Evolutionary conservation across 2,113 vertebrate genomes (phyloP), one percentile per base, ranked within the genome.

Genomic region (Chauna torquata): DNA sequence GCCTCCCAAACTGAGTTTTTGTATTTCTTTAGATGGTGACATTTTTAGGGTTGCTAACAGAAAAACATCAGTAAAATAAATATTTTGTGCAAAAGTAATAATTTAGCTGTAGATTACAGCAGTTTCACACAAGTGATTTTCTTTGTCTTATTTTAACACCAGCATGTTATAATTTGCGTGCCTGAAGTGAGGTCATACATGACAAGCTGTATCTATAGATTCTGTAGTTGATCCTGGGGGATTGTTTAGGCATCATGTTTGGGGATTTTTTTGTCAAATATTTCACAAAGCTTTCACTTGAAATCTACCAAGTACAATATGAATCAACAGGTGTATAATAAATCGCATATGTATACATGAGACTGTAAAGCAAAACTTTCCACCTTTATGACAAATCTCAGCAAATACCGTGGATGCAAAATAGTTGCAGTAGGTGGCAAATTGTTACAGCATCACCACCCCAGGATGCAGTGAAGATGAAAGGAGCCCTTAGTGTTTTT

Each of bases 381-480:
- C 90, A 79, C 85, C 69, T 97, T 92, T 82, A 92, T 96, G 71
- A 94, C n/a, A 95, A 91, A 97, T 57, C 65, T 74, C 8, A 27
- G 64, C 77, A 96, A 97, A 96, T 92, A 82, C 69, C 84, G 92
- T 54, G 94, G 74, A 92, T 94, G 79, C 75, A 96, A 95, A 97
- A 96, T 52, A 88, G 38, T 77, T 96, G 30, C 59, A 94, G 91
- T 96, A 95, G 97, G 78, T 92, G 90, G 85, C 90, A 96, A 97
- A 97, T 82, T 95, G 79, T 81, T 96, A 36, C 54, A 92, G 68
- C 58, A 62, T 66, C 85, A 92, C 81, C 85, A 95, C 28, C 8
- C 81, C 71, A 68, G 92, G 78, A 92, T 91, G 81, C 82, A 93
- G 86, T 86, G 84, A 95, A 96, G 92, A 92, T 92, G 75, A 96